Conservation (phyloP, 2,888 invertebrate species). For the Meloe dianella region DNA sequence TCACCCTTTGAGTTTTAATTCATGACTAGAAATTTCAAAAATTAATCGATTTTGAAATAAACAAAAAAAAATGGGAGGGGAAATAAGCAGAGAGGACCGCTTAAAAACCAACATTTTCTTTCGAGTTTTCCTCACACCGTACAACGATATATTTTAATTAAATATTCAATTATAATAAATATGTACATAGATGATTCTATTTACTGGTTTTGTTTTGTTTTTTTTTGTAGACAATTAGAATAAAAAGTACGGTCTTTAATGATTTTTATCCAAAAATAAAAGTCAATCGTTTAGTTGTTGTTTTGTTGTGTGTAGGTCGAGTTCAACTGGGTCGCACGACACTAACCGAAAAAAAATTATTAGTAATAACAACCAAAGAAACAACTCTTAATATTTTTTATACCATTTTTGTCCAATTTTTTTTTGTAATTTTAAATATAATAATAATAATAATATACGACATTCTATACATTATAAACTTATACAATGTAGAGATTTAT, state of each 20-base stretch:
- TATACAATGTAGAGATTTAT: constrained; percentile 53
- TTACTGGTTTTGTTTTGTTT: constrained; percentile 12
- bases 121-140: constrained; percentile 60
- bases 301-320: constrained; percentile 20
- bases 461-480: constrained; percentile 57
- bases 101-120: constrained; percentile 56
- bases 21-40: constrained; percentile 38
- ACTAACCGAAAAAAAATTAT: constrained; percentile 50
- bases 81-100: constrained; percentile 38
- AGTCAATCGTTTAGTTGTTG: constrained; percentile 29
- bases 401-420: constrained; percentile 10
- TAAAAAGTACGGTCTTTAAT: constrained; percentile 37
- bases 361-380: constrained; percentile 51
- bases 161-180: constrained; percentile 52
- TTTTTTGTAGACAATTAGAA: constrained; percentile 16
- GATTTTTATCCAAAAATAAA: constrained; percentile 51
- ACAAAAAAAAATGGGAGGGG: too few relatives aligned
- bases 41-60: constrained; percentile 14
- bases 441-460: constrained; percentile 51
- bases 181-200: constrained; percentile 54
- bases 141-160: constrained; percentile 59
- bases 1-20: constrained; percentile 19
- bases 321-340: constrained; percentile 50
- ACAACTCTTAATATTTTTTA: constrained; percentile 49
- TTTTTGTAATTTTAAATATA: constrained; percentile 6